A percentile compares a stretch with the other conserved stretches of the same genome.
Evolutionary conservation across 2,888 invertebrate genomes (phyloP).

Genomic region (Uropetala carovei): DNA sequence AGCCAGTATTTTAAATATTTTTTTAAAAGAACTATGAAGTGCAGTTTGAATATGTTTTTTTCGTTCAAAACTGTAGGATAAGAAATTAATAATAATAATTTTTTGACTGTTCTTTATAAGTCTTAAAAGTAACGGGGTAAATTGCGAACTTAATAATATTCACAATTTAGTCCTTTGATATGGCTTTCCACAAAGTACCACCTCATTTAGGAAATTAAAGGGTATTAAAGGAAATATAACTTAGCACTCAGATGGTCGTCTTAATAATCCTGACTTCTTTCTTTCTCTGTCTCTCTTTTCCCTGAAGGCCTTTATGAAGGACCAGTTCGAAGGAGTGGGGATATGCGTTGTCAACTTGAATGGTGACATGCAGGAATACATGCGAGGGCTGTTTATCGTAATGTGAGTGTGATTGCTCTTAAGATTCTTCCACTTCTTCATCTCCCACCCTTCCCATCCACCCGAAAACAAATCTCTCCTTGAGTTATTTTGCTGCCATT

Average conservation of each 20-base stretch:
- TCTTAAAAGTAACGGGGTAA: too few species aligned
- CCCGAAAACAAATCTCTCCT: neutral
- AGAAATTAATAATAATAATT: too few species aligned
- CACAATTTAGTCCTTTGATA: neutral
- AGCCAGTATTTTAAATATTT: too few species aligned
- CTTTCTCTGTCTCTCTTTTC: slow-evolving; percentile 66
- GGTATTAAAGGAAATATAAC: neutral
- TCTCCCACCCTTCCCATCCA: too few species aligned
- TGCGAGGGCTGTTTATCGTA: slow-evolving; percentile 80
- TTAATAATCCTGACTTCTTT: neutral
- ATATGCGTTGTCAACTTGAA: slow-evolving; percentile 81
- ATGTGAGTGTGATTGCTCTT: slow-evolving; percentile 77
- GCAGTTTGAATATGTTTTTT: too few species aligned
- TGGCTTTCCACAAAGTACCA: neutral
- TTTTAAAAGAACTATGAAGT: too few species aligned
- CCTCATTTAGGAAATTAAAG: neutral
- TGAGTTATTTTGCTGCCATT: neutral
- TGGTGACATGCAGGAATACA: slow-evolving; percentile 83
- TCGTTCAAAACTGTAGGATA: too few species aligned
- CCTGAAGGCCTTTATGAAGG: slow-evolving; percentile 77
- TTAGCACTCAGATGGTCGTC: neutral
- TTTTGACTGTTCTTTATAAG: too few species aligned
- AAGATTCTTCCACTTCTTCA: too few species aligned
- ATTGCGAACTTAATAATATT: neutral
- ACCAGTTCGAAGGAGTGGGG: slow-evolving; percentile 78